Base-by-base conservation (phyloP, 2,888 invertebrate genomes). In the Nudaria mundana region DNA sequence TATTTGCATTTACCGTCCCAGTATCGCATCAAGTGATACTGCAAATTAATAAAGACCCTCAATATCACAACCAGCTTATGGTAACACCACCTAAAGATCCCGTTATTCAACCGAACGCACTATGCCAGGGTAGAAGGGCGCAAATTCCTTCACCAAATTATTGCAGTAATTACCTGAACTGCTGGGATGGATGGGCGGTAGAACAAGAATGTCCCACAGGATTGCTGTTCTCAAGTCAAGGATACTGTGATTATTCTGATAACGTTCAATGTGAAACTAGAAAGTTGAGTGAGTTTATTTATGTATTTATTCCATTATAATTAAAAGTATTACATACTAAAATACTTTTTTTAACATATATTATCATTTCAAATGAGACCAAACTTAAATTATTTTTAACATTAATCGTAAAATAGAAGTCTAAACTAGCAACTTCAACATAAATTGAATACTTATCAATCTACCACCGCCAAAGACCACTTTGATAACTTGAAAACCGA, bases 101-200 rank as follows among this genome's bases (percentile, higher is more conserved):
- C 0, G 37, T 71, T 0, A 70, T 86, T 0, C 73, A 77, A 37
- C 71, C 69, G 0, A 81, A 80, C 48, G 62, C 78, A 0, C 54
- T 79, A 0, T 91, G 91, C 43, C 61, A 79, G 18, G 80, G 83
- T 6, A 83, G 86, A 18, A 79, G 92, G 30, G 91, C 93, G 2
- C 93, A 93, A 65, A 92, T 93, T 49, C 90, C 92, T 0, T 91
- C 91, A 6, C 83, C 88, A 0, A 82, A 72, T 16, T 71, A 86
- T 3, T 94, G 94, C 60, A 89, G 90, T 26, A 91, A 89, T 56
- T 94, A 92, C 66, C 62, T 93, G 8, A 93, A 93, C 70, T 94
- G 94, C 66, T 94, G 94, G 94, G 93, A 93, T 54, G 93, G 92
- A 0, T 87, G 89, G 52, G 92, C 91, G 0, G 84, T 91, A 14